phyloP scores from a whole-genome alignment of 2,797 vertebrate genomes.

The Enteromius afrohamiltoni region DNA sequence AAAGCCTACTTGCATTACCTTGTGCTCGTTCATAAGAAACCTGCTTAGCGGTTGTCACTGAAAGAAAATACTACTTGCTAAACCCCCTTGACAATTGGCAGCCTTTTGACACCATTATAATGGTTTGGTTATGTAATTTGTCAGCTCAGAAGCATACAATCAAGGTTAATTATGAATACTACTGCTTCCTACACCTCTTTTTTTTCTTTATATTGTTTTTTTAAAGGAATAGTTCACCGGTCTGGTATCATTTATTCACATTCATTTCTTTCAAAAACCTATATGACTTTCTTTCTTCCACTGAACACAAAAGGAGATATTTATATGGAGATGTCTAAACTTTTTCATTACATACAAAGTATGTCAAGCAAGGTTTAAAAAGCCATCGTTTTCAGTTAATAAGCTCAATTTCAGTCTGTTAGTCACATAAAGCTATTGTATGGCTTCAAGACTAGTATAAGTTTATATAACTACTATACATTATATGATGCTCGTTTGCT shows the following conservation, averaged over 20 bases:
- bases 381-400: not conserved
- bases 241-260: not conserved
- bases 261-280: not conserved
- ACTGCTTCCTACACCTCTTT: not conserved
- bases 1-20: constrained; percentile 14
- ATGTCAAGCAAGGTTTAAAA: not conserved
- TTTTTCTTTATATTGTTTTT: not conserved
- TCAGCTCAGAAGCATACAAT: constrained; percentile 18
- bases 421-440: not conserved
- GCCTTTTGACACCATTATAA: constrained; percentile 2
- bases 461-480: not conserved
- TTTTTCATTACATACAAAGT: not conserved
- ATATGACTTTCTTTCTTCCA: not conserved
- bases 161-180: constrained; percentile 18
- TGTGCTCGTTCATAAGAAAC: constrained; percentile 2
- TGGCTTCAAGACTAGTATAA: not conserved
- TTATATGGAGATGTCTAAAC: not conserved
- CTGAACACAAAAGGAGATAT: constrained; percentile 1
- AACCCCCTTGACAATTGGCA: constrained; percentile 8
- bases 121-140: constrained; percentile 4
- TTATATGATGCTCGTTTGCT: not conserved
- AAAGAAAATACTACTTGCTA: constrained; percentile 12
- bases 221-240: not conserved
- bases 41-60: not conserved
- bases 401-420: not conserved